Base-by-base conservation (phyloP, 2,888 invertebrate species). In the Rhimphoctona megacephalus region DNA sequence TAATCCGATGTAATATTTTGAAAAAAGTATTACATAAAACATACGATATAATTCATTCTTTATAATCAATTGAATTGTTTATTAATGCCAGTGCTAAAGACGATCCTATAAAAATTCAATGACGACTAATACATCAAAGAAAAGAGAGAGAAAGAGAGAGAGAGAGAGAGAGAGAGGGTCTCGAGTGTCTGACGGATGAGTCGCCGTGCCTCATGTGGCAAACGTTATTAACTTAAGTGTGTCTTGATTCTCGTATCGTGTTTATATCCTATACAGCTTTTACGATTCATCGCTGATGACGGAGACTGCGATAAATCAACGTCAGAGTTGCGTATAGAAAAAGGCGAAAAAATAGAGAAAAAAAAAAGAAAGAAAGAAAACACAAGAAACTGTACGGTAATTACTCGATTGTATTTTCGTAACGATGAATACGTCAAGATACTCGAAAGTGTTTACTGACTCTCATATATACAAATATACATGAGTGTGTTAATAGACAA, bases 321-420 rank as follows among this genome's bases (percentile, higher is more conserved):
- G 87, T 87, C 87, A 82, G 72, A 30, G 57, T 57, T 33, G 30
- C 52, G 61, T 72, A 22, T 49, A 61, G 52, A 66, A 46, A 69
- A 66, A 49, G 43, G 33, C 43, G 67, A 61, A 30, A 69, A 78
- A 73, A 43, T 39, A 67, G 22, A 70, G 36, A 43, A 14, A 54
- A 14, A 69, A 54, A 61, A 22, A 49, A 57, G 39, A 52, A 19
- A 69, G n/a, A n/a, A 73, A 73, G 22, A 64, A 52, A 46, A 69
- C 14, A 46, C 5, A 54, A 39, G 36, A 43, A 14, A 49, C 46
- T 57, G 14, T 22, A 22, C 77, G 80, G 81, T 88, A 88, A 88
- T 88, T 85, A 88, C 82, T 64, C 81, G 88, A 88, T 86, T 86
- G 88, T 86, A 86, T 88, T 88, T 88, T 86, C 82, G 82, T 86